Base-by-base conservation (phyloP, 2,113 vertebrate species). In the Pimephales promelas region DNA sequence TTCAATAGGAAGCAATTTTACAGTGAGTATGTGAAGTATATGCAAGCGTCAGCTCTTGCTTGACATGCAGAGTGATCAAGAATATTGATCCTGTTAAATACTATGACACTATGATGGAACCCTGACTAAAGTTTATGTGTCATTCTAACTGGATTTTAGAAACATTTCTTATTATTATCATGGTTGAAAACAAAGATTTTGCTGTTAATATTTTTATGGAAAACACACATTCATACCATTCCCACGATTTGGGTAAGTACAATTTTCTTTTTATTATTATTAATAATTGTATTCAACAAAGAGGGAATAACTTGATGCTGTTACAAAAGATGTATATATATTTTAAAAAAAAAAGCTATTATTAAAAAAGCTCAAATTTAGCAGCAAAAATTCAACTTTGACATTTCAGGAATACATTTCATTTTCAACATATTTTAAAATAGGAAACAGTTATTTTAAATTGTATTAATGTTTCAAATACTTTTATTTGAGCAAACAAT, bases 1-100 rank as follows among this genome's bases (percentile, higher is more conserved):
- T 76, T 83, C 77, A 79, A 70, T 75, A 49, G 83, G 31, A 82
- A 79, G 81, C 61, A 56, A 54, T 70, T 77, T 62, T 61, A 77
- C 59, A 40, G 68, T 62, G 61, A 73, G 57, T 26, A 70, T 28
- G 66, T 79, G 49, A n/a, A 62, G 52, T 47, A 72, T 70, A 62
- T 81, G 78, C 75, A 62, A 52, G 47, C 24, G 24, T 74, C 72
- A 74, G 72, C 72, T 74, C 24, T 52, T 31, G 47, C 45, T 31
- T 68, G 78, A 61, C 57, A 62, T 40, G 47, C 14, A 20, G 47
- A 36, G 52, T 49, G 66, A 26, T 85, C 26, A 73, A 47, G 45
- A 72, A 52, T 36, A 79, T 79, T 22, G 59, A 57, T 80, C 18
- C 59, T 13, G 57, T 49, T 79, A 66, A 31, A 79, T 47, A 79